A percentile compares a stretch with the other conserved stretches of the same genome.
Conservation (phyloP, 1,140 invertebrate species). For the Formica exsecta region DNA sequence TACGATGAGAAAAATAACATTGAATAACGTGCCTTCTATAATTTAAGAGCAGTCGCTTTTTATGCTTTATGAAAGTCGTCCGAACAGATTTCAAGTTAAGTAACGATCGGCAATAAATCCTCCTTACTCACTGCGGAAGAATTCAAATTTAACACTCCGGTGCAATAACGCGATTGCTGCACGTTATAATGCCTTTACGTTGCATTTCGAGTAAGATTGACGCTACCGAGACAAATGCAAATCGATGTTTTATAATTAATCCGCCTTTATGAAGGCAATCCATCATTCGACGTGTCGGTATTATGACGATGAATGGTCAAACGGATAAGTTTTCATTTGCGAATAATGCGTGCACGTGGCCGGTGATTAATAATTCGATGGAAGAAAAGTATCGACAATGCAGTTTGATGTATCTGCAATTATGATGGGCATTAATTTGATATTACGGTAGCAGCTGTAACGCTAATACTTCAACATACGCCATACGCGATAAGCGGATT, state of each 20-base stretch:
- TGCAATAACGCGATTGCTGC: slow-evolving; percentile 4
- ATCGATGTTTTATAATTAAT: slow-evolving; percentile 61
- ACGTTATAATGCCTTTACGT: slow-evolving; percentile 33
- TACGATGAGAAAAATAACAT: slow-evolving; percentile 7
- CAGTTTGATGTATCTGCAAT: slow-evolving; percentile 62
- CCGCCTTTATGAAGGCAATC: slow-evolving; percentile 47
- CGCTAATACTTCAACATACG: slow-evolving; percentile 24
- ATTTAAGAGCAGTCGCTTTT: slow-evolving; percentile 48
- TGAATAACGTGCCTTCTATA: slow-evolving; percentile 40
- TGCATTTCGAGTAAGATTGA: slow-evolving; percentile 43
- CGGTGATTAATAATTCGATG: slow-evolving; percentile 56
- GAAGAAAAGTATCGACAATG: slow-evolving; percentile 62
- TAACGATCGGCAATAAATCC: slow-evolving; percentile 66
- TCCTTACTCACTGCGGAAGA: slow-evolving; percentile 26
- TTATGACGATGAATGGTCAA: slow-evolving; percentile 61
- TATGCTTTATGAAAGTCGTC: slow-evolving; percentile 69
- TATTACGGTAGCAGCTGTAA: slow-evolving; percentile 40
- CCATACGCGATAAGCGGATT: slow-evolving; percentile 27
- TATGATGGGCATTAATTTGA: slow-evolving; percentile 53
- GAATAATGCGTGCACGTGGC: slow-evolving; percentile 40
- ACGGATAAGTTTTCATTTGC: slow-evolving; percentile 62
- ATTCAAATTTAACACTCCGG: slow-evolving; percentile 53
- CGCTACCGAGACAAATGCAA: slow-evolving; percentile 48
- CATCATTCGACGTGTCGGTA: slow-evolving; percentile 56
- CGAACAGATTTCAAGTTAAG: slow-evolving; percentile 64